Evolutionary conservation across 2,888 invertebrate genomes (phyloP).

Genomic region (Lamproptera curius): DNA sequence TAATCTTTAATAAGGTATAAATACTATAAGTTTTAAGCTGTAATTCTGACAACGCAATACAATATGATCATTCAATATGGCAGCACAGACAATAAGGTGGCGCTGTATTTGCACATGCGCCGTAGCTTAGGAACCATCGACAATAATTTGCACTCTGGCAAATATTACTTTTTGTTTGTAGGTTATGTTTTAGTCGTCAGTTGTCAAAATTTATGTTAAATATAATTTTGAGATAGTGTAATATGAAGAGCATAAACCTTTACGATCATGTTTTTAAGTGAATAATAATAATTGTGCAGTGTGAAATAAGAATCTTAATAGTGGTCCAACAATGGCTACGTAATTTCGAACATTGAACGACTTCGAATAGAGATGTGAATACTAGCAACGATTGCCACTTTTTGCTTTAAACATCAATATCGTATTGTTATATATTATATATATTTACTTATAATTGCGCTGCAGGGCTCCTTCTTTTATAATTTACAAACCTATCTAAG

Average conservation of each 20-base stretch:
- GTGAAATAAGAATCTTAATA: conserved; percentile 30
- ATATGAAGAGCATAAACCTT: conserved; percentile 44
- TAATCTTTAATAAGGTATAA: too few species aligned
- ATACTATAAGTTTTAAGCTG: too few species aligned
- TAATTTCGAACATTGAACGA: conserved; percentile 51
- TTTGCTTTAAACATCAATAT: conserved; percentile 31
- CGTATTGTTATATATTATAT: too few species aligned
- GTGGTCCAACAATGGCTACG: conserved; percentile 42
- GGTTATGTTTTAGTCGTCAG: conserved; percentile 71
- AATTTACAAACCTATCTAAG: conserved; percentile 26
- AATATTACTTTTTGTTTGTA: conserved; percentile 59
- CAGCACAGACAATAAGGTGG: conserved; percentile 24
- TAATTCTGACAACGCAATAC: too few species aligned
- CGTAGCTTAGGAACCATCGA: conserved; percentile 47
- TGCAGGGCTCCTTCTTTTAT: conserved; percentile 35
- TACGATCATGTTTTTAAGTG: conserved; percentile 29
- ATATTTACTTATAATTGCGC: conserved; percentile 12
- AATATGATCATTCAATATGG: too few species aligned
- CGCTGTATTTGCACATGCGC: conserved; percentile 57
- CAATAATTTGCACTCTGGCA: conserved; percentile 54
- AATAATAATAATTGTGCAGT: conserved; percentile 31
- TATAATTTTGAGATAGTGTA: conserved; percentile 49
- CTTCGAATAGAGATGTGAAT: conserved; percentile 70
- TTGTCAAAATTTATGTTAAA: conserved; percentile 68
- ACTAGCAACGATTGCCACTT: conserved; percentile 58